Conservation (phyloP, 2,797 vertebrate species). For the Sebastes aleutianus region DNA sequence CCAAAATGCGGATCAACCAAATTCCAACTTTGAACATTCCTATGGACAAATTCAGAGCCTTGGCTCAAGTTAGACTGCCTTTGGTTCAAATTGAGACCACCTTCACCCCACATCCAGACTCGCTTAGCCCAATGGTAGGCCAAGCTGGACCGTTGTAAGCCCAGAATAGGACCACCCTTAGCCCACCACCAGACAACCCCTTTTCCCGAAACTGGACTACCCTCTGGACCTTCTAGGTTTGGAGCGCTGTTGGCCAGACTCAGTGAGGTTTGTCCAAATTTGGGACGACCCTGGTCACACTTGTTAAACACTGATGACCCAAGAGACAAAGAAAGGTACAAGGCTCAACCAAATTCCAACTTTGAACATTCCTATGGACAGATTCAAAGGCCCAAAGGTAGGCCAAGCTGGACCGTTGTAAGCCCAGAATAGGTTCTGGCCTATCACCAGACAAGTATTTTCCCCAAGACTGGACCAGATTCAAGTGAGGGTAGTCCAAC, state of each 20-base stretch:
- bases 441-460: neutral
- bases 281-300: no score
- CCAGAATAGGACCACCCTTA: neutral
- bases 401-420: neutral
- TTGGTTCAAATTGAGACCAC: neutral
- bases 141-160: neutral
- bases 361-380: neutral
- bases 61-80: neutral
- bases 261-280: no score
- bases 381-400: neutral
- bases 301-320: no score
- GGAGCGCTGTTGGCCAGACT: no score
- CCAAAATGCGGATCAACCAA: neutral
- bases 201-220: neutral
- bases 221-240: no score
- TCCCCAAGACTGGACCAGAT: neutral
- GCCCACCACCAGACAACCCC: neutral
- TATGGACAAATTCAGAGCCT: neutral
- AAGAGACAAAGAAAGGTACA: neutral
- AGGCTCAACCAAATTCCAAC: neutral
- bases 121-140: neutral
- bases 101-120: neutral
- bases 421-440: neutral
- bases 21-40: neutral
- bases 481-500: neutral